Percentiles rank a stretch among this genome's conserved stretches.
Conservation (phyloP, 2,888 invertebrate genomes). For the Megaustenia siamemsis region DNA sequence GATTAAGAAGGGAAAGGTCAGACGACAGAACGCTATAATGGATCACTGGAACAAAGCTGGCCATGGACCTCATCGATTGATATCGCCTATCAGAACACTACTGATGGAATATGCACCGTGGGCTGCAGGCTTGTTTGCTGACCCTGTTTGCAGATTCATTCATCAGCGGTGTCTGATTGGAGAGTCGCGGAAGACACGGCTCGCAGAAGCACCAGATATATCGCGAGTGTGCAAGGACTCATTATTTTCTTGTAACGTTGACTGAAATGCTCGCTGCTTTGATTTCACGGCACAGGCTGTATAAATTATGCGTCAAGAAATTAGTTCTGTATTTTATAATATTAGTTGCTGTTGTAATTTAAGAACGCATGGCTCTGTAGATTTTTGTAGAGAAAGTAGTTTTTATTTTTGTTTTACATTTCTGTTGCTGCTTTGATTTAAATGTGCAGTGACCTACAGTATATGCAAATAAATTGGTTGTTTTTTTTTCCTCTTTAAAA, state of each 20-base stretch:
- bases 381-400: too few species aligned
- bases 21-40: conserved; percentile 37
- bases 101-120: conserved; percentile 47
- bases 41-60: conserved; percentile 30
- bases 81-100: conserved; percentile 25
- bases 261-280: background rate
- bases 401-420: too few species aligned
- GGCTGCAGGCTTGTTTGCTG: conserved; percentile 32
- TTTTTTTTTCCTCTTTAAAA: too few species aligned
- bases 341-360: too few species aligned
- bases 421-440: too few species aligned
- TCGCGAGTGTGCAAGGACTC: background rate
- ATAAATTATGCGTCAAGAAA: too few species aligned
- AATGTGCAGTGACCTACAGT: too few species aligned
- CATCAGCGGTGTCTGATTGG: conserved; percentile 33
- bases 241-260: conserved; percentile 6
- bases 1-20: conserved; percentile 24
- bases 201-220: conserved; percentile 12
- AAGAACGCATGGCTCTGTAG: too few species aligned
- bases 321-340: too few species aligned
- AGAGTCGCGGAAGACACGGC: background rate
- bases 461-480: too few species aligned
- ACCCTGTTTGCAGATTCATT: conserved; percentile 45
- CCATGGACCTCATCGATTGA: conserved; percentile 30
- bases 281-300: too few species aligned